Base-by-base conservation (phyloP, 2,113 vertebrate genomes). In the Dicrurus megarhynchus region DNA sequence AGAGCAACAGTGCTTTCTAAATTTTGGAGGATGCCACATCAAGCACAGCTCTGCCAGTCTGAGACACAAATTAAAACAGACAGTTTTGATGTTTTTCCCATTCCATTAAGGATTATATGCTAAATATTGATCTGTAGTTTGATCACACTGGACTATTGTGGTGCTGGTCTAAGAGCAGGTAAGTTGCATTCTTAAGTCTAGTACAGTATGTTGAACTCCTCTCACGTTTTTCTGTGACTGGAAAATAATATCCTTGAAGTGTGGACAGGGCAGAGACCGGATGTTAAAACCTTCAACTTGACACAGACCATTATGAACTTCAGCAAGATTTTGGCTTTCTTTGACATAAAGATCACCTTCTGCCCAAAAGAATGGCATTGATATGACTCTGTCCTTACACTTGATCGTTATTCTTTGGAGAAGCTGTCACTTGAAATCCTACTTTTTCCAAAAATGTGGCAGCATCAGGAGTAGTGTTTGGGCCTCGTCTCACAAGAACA, bases 351-450 rank as follows among this genome's bases (percentile, higher is more conserved):
- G 64, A 94, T 88, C 71, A 65, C 68, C 46, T 35, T 84, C 81
- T 88, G 57, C 94, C 81, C 82, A 30, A 57, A 90, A 85, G 76
- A 91, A 91, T 84, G 81, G 53, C 87, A 70, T 68, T 74, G 86
- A 82, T 87, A 47, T 19, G 41, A 78, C 87, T 85, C 64, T 49
- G 52, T 84, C 78, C 75, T 79, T 89, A 64, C 33, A 53, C 24
- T 77, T 65, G 74, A 49, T 85, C 49, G 1, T 90, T 93, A 69
- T 55, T 92, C 47, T 84, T 93, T 69, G 46, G 67, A 94, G 57
- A n/a, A 83, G 53, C 76, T 96, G 94, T 79, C 93, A 70, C 83
- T 67, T 84, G 69, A 93, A 94, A 95, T 89, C 27, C 65, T 84
- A 41, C 35, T 87, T 94, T 84, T 87, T 83, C 9, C 47, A 71